A percentile compares a stretch with the other conserved stretches of the same genome.
These are phyloP conservation scores for Etheostoma spectabile DNA, from an alignment of 2,113 vertebrate species.

Conservation along the genomic window DNA sequence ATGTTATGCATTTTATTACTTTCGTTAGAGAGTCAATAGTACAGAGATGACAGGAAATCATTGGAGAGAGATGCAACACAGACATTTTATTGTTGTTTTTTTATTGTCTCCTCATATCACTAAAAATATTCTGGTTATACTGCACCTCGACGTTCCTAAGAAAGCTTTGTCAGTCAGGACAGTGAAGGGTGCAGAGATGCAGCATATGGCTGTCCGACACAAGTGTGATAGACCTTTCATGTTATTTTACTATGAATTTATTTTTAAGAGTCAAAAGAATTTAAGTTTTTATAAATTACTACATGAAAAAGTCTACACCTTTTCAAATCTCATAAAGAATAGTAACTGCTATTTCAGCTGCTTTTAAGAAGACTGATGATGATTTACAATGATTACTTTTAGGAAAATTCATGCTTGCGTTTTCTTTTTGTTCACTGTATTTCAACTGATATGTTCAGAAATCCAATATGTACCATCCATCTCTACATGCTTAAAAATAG, in stretches of 20 bases:
- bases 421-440: background rate
- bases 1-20: background rate
- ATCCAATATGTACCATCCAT: background rate
- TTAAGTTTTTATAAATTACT: background rate
- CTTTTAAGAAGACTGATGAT: background rate
- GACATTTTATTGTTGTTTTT: background rate
- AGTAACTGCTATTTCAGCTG: background rate
- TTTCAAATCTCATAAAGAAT: background rate
- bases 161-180: background rate
- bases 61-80: background rate
- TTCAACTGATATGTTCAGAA: background rate
- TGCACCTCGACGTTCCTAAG: background rate
- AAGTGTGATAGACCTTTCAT: background rate
- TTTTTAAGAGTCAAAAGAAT: background rate
- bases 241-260: background rate
- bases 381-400: background rate
- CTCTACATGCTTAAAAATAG: background rate
- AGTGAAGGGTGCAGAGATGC: background rate
- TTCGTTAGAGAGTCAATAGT: background rate
- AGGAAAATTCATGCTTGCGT: background rate
- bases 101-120: background rate
- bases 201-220: background rate
- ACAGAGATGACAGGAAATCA: background rate
- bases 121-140: background rate
- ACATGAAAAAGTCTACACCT: background rate